A percentile compares a stretch with the other conserved stretches of the same genome.
phyloP scores from a whole-genome alignment of 2,888 invertebrate species.

The Apotomis capreana region DNA sequence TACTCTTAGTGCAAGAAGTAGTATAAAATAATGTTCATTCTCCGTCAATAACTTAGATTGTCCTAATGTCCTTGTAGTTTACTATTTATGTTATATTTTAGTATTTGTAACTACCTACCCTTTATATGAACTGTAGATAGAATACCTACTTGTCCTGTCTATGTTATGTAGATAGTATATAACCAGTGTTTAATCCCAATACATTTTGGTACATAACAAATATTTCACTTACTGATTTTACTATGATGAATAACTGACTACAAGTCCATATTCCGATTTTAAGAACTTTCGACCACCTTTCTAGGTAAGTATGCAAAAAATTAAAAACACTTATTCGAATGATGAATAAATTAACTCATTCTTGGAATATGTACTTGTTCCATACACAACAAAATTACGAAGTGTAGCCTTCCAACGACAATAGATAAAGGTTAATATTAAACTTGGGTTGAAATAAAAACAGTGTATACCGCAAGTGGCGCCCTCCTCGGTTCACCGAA shows the following conservation, averaged over 20 bases:
- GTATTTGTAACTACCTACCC: conserved; percentile 37
- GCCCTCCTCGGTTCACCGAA: conserved; percentile 90
- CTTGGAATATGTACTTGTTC: conserved; percentile 1
- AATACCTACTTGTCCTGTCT: conserved; percentile 25
- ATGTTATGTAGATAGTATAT: conserved; percentile 37
- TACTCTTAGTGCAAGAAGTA: conserved; percentile 30
- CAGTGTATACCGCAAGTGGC: conserved; percentile 92
- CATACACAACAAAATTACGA: conserved; percentile 15
- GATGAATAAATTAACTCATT: background rate
- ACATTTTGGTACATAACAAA: conserved; percentile 32
- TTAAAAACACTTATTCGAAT: too few species aligned
- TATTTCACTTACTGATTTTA: background rate
- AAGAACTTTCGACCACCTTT: background rate
- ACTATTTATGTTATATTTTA: conserved; percentile 19
- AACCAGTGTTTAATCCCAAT: conserved; percentile 27
- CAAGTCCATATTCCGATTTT: background rate
- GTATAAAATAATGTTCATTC: conserved; percentile 19
- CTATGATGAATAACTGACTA: background rate
- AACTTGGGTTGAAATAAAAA: conserved; percentile 66
- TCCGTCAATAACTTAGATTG: conserved; percentile 22
- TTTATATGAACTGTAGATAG: conserved; percentile 30
- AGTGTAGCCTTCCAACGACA: background rate
- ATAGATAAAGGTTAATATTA: conserved; percentile 44
- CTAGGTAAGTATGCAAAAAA: too few species aligned
- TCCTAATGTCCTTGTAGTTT: conserved; percentile 20